Evolutionary conservation across 2,113 vertebrate genomes (phyloP).

Genomic region (Morone chrysops): DNA sequence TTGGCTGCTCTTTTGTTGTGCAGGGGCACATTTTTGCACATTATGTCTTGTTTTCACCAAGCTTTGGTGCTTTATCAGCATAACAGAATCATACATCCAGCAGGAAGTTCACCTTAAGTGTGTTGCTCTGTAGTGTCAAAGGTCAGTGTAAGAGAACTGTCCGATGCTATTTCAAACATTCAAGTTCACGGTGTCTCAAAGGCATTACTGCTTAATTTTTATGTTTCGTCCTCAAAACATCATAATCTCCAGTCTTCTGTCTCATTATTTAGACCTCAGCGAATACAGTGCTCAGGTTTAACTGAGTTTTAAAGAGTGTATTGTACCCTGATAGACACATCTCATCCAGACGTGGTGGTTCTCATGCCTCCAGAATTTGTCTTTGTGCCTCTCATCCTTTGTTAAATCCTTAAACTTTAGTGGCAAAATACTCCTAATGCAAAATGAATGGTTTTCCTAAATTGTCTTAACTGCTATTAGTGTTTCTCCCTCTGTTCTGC

Average conservation of each 20-base stretch:
- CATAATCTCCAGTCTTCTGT: constrained; percentile 17
- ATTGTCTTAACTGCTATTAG: constrained; percentile 75
- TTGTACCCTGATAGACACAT: constrained; percentile 36
- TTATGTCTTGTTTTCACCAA: constrained; percentile 45
- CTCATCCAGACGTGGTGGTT: constrained; percentile 40
- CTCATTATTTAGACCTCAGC: constrained; percentile 63
- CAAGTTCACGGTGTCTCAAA: constrained; percentile 37
- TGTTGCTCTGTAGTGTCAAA: constrained; percentile 46
- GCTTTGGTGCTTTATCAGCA: constrained; percentile 68
- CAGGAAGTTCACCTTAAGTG: constrained; percentile 23
- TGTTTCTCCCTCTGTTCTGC: constrained; percentile 64
- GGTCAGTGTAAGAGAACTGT: constrained; percentile 25
- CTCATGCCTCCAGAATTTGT: constrained; percentile 71
- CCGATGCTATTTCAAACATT: constrained; percentile 26
- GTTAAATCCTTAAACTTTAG: constrained; percentile 50
- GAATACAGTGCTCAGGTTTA: constrained; percentile 73
- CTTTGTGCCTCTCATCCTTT: constrained; percentile 71
- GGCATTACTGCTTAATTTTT: constrained; percentile 38
- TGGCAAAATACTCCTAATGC: constrained; percentile 59
- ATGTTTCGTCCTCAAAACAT: constrained; percentile 27
- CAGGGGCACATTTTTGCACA: constrained; percentile 72
- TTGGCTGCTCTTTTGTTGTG: constrained; percentile 62
- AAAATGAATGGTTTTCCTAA: constrained; percentile 66
- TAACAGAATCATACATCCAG: constrained; percentile 42
- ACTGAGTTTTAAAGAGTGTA: constrained; percentile 67